phyloP scores from a whole-genome alignment of 2,113 vertebrate species.

The Scolopax mira region DNA sequence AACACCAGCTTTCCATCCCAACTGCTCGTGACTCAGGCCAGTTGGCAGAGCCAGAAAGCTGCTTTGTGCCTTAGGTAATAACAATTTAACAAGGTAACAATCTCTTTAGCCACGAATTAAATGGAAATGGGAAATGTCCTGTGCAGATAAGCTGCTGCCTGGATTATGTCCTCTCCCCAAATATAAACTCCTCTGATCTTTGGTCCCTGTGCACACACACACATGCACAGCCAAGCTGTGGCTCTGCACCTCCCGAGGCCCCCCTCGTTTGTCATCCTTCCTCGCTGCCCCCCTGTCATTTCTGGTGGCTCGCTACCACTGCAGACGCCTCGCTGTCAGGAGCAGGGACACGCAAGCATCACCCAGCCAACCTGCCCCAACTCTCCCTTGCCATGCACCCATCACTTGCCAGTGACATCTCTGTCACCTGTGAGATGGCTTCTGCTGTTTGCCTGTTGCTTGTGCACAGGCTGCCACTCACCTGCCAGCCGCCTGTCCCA shows the following conservation, averaged over 20 bases:
- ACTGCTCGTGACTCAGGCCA: conserved; percentile 38
- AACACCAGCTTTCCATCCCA: conserved; percentile 36
- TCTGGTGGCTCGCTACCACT: rapidly evolving
- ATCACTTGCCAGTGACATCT: neutral
- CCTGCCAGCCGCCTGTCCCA: neutral
- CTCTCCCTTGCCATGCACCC: neutral
- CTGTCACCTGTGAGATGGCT: neutral
- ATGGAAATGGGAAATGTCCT: conserved; percentile 58
- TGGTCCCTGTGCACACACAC: neutral
- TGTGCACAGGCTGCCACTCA: neutral
- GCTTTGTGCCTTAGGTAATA: conserved; percentile 60
- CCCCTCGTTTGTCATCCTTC: neutral
- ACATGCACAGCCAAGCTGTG: neutral
- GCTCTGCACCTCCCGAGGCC: neutral
- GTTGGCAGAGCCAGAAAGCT: conserved; percentile 59
- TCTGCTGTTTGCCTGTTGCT: neutral
- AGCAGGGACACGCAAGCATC: neutral
- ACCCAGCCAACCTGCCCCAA: neutral
- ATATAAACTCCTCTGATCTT: conserved; percentile 52
- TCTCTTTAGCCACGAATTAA: conserved; percentile 64
- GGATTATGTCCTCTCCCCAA: conserved; percentile 47
- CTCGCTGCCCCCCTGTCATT: neutral
- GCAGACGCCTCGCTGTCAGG: neutral
- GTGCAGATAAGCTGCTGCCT: conserved; percentile 60
- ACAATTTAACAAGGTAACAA: conserved; percentile 62